Conservation (phyloP, 2,888 invertebrate species). For the Saturnia pavonia region DNA sequence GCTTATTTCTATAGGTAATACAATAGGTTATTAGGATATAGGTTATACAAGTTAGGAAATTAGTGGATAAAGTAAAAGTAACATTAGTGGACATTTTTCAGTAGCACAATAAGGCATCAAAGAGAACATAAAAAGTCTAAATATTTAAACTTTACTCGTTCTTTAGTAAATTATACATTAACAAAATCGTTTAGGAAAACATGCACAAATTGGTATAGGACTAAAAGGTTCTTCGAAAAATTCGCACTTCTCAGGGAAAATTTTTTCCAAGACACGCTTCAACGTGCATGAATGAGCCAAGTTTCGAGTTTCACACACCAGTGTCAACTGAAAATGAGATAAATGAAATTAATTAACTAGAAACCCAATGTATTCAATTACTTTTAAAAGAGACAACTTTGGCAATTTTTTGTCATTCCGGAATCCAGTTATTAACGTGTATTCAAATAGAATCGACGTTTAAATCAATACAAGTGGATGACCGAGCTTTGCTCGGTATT, state of each 20-base stretch:
- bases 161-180: neutral
- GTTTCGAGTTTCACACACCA: constrained; percentile 91
- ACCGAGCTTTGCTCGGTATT: too few relatives aligned
- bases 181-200: constrained; percentile 40
- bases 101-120: neutral
- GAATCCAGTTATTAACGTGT: neutral
- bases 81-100: too few relatives aligned
- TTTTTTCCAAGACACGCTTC: constrained; percentile 44
- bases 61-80: too few relatives aligned
- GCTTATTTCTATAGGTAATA: too few relatives aligned
- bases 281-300: constrained; percentile 83
- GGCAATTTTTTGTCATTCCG: neutral
- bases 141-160: neutral
- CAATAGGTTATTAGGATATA: too few relatives aligned
- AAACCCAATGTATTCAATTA: neutral
- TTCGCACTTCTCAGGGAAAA: constrained; percentile 51
- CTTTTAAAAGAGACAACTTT: neutral
- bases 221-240: constrained; percentile 50
- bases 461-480: too few relatives aligned
- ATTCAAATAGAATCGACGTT: too few relatives aligned
- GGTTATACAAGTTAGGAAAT: too few relatives aligned
- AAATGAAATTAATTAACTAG: neutral
- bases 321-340: constrained; percentile 83
- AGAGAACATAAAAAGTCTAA: neutral
- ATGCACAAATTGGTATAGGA: constrained; percentile 43